Evolutionary conservation across 2,888 invertebrate genomes (phyloP).

Genomic region (Acanthosepion esculentum): DNA sequence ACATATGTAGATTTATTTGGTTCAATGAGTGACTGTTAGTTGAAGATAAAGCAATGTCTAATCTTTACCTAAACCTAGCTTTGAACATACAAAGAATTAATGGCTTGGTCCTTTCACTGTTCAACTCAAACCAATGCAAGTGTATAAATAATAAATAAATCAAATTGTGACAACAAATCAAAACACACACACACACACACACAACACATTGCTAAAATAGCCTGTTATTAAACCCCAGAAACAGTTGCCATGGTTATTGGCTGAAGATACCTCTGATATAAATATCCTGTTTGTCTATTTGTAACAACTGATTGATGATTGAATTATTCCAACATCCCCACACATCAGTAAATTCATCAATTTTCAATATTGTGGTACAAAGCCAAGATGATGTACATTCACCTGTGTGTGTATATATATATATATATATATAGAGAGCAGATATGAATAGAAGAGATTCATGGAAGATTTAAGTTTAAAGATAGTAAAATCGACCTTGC

Average conservation of each 20-base stretch:
- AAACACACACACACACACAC: too few species aligned
- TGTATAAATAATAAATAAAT: neutral
- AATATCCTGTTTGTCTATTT: conserved; percentile 12
- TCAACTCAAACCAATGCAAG: neutral
- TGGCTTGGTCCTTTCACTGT: neutral
- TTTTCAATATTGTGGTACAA: neutral
- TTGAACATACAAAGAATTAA: neutral
- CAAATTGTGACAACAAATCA: neutral
- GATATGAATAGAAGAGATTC: too few species aligned
- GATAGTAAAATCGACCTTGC: too few species aligned
- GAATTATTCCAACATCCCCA: neutral
- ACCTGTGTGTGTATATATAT: neutral
- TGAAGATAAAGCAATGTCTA: too few species aligned
- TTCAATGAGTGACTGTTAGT: too few species aligned
- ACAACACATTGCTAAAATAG: neutral
- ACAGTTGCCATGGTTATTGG: conserved; percentile 8
- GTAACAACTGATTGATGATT: conserved; percentile 23
- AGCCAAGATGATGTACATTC: neutral
- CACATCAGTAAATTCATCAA: neutral
- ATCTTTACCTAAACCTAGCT: neutral
- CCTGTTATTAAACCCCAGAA: conserved; percentile 4
- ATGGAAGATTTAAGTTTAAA: too few species aligned
- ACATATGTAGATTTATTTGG: too few species aligned
- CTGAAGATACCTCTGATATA: conserved; percentile 33
- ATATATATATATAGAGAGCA: neutral